phyloP scores from a whole-genome alignment of 2,797 vertebrate species.

The Poecilia wingei region DNA sequence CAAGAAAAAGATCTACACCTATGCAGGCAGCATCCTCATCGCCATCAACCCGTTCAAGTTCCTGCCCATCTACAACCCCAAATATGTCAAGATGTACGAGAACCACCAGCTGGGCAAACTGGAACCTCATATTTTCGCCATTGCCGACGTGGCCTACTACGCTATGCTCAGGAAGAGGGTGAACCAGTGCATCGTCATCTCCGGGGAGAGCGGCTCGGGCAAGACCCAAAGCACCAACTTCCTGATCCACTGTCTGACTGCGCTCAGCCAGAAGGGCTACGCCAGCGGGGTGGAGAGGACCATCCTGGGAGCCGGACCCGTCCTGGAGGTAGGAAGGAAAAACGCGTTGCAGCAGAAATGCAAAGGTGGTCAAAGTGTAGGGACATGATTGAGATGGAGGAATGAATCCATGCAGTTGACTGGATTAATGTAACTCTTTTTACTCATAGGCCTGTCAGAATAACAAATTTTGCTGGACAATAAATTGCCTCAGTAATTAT shows the following conservation, averaged over 20 bases:
- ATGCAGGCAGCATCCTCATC: constrained; percentile 96
- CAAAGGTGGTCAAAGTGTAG: not conserved
- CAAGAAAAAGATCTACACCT: constrained; percentile 97
- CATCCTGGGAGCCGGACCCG: constrained; percentile 95
- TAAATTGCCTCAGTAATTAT: too few relatives aligned
- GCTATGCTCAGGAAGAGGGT: constrained; percentile 93
- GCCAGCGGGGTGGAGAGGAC: constrained; percentile 98
- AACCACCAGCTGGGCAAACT: constrained; percentile 96
- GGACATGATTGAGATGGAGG: not conserved
- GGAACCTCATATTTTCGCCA: constrained; percentile 97
- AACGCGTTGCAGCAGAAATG: not conserved
- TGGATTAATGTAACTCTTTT: not conserved
- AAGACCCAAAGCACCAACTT: constrained; percentile 99
- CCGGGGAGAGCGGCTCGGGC: constrained; percentile 97
- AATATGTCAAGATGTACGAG: constrained; percentile 98
- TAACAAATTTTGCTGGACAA: too few relatives aligned
- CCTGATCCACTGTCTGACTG: constrained; percentile 97
- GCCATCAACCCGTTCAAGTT: constrained; percentile 98
- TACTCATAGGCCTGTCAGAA: not conserved
- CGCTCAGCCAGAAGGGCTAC: constrained; percentile 97
- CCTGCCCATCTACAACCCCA: constrained; percentile 98
- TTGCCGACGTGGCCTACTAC: constrained; percentile 97
- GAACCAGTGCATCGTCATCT: constrained; percentile 99
- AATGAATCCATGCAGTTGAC: not conserved
- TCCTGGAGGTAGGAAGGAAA: constrained; percentile 89